Percentiles rank a stretch among this genome's conserved stretches.
These are phyloP conservation scores for Falco novaeseelandiae DNA, from an alignment of 2,797 vertebrate genomes.

Conservation along the genomic window DNA sequence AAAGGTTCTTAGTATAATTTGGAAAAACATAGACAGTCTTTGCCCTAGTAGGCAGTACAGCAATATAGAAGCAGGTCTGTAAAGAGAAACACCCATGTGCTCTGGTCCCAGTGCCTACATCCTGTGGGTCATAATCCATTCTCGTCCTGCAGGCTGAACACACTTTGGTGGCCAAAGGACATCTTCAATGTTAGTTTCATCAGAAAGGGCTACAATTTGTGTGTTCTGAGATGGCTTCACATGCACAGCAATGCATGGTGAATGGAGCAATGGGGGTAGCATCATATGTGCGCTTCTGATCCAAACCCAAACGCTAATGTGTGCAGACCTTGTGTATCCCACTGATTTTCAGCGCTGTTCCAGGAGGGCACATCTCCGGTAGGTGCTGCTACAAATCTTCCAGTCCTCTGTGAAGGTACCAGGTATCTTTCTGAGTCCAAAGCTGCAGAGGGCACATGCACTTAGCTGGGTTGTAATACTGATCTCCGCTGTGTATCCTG, in stretches of 20 bases:
- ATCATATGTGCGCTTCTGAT: background rate
- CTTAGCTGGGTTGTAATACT: background rate
- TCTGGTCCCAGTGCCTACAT: background rate
- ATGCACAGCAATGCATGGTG: fast-evolving
- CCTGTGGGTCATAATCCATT: fast-evolving
- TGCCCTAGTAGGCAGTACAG: background rate
- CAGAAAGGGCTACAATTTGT: background rate
- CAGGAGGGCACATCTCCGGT: background rate
- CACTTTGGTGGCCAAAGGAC: background rate
- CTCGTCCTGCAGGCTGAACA: background rate
- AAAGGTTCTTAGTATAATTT: background rate
- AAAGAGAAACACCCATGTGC: fast-evolving
- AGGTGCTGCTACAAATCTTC: background rate
- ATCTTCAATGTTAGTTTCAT: background rate
- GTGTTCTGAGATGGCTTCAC: background rate
- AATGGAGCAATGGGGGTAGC: fast-evolving
- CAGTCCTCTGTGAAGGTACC: background rate
- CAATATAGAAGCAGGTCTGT: background rate
- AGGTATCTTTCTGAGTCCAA: background rate
- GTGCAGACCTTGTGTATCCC: background rate
- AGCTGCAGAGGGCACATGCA: background rate
- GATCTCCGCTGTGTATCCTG: background rate
- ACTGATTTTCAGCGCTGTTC: background rate
- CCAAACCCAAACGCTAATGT: background rate
- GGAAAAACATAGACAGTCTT: background rate